Conservation (phyloP, 2,888 invertebrate species). For the Heliconius sara region DNA sequence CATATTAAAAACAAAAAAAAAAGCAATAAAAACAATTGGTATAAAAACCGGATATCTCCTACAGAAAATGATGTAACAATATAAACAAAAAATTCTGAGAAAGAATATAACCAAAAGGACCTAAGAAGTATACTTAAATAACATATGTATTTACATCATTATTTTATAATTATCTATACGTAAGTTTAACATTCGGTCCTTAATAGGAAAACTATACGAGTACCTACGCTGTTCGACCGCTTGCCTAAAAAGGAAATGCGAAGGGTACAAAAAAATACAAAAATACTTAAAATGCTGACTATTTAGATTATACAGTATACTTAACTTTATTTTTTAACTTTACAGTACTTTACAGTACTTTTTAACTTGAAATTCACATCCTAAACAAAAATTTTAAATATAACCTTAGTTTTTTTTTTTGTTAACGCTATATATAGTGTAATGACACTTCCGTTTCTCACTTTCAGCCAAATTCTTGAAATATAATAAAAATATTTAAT, state of each 20-base stretch:
- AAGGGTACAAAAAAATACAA: conserved; percentile 15
- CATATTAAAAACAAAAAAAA: background rate
- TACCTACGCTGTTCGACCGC: background rate
- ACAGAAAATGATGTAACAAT: background rate
- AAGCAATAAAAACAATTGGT: background rate
- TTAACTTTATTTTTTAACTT: too few species aligned
- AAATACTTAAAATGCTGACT: conserved; percentile 11
- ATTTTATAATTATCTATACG: background rate
- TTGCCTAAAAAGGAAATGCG: conserved; percentile 19
- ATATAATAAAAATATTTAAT: background rate
- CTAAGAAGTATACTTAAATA: background rate
- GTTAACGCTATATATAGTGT: too few species aligned
- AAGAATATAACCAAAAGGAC: too few species aligned
- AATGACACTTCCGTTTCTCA: too few species aligned
- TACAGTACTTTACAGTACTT: too few species aligned
- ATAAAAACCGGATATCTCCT: background rate
- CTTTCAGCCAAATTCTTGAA: background rate
- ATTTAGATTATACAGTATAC: conserved; percentile 6
- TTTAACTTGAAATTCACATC: background rate
- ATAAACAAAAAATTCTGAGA: background rate
- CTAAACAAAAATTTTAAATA: background rate
- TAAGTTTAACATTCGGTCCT: background rate
- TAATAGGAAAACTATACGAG: conserved; percentile 2
- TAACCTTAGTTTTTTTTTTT: too few species aligned
- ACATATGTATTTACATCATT: too few species aligned